phyloP scores from a whole-genome alignment of 2,797 vertebrate genomes.

The Australoheros facetus region DNA sequence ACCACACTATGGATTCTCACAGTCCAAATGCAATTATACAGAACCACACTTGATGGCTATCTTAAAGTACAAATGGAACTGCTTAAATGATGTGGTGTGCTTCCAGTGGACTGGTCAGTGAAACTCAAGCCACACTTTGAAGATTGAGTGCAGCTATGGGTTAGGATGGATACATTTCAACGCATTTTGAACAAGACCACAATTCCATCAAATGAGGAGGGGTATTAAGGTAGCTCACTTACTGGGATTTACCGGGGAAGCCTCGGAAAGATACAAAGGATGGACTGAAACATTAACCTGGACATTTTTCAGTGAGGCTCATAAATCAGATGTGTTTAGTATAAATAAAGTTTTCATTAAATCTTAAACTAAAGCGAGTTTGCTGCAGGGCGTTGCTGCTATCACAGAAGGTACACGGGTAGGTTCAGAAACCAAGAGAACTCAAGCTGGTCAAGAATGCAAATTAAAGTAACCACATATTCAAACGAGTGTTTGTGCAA shows the following conservation, averaged over 20 bases:
- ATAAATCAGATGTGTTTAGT: background rate
- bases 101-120: conserved; percentile 49
- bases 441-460: background rate
- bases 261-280: background rate
- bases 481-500: conserved; percentile 27
- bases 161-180: conserved; percentile 38
- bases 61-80: conserved; percentile 65
- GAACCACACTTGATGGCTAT: conserved; percentile 68
- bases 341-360: background rate
- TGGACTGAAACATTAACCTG: background rate
- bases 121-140: conserved; percentile 43
- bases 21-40: conserved; percentile 71
- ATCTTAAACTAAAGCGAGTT: background rate
- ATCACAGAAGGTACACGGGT: background rate
- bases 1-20: conserved; percentile 70
- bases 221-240: conserved; percentile 21
- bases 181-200: conserved; percentile 59
- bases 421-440: background rate
- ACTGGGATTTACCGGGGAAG: conserved; percentile 1
- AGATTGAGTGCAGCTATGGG: conserved; percentile 68
- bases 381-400: background rate
- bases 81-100: conserved; percentile 65
- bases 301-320: background rate
- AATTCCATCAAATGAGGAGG: conserved; percentile 40
- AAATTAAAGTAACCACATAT: conserved; percentile 28